A percentile compares a stretch with the other conserved stretches of the same genome.
Evolutionary conservation across 2,888 invertebrate genomes (phyloP).

Genomic region (Latrodectus hesperus): DNA sequence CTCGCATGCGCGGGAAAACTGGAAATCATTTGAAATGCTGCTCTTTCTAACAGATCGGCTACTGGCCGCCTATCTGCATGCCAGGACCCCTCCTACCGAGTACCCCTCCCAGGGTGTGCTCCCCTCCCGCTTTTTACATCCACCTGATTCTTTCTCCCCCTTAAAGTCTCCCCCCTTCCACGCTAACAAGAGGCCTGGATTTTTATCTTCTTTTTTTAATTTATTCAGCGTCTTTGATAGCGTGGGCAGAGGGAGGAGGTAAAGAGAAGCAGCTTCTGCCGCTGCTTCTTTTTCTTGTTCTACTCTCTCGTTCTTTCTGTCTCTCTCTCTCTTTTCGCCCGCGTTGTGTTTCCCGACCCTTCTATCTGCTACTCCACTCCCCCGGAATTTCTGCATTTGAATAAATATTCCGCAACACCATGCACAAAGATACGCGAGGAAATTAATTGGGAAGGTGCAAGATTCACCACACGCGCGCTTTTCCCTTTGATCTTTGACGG

Average conservation of each 20-base stretch:
- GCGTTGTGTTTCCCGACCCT: neutral
- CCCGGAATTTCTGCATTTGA: slow-evolving; percentile 53
- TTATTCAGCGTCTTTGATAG: slow-evolving; percentile 68
- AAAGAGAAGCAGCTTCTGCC: neutral
- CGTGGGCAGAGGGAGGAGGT: slow-evolving; percentile 2
- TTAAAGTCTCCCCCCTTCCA: slow-evolving; percentile 46
- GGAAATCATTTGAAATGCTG: slow-evolving; percentile 57
- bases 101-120: slow-evolving; percentile 22
- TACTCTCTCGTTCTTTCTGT: slow-evolving; percentile 19
- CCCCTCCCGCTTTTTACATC: slow-evolving; percentile 53
- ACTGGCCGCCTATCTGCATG: slow-evolving; percentile 58
- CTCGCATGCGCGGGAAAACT: slow-evolving; percentile 36
- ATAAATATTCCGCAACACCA: slow-evolving; percentile 66
- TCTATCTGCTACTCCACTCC: slow-evolving; percentile 21
- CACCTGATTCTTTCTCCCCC: slow-evolving; percentile 51
- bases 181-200: slow-evolving; percentile 67
- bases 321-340: slow-evolving; percentile 33
- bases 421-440: slow-evolving; percentile 60
- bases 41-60: slow-evolving; percentile 47
- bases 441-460: slow-evolving; percentile 63
- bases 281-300: slow-evolving; percentile 1
- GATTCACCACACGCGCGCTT: slow-evolving; percentile 28
- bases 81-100: slow-evolving; percentile 59
- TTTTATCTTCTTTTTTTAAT: slow-evolving; percentile 65
- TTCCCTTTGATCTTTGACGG: slow-evolving; percentile 50